phyloP scores from a whole-genome alignment of 2,888 invertebrate genomes.

The Drosophila meridiana region DNA sequence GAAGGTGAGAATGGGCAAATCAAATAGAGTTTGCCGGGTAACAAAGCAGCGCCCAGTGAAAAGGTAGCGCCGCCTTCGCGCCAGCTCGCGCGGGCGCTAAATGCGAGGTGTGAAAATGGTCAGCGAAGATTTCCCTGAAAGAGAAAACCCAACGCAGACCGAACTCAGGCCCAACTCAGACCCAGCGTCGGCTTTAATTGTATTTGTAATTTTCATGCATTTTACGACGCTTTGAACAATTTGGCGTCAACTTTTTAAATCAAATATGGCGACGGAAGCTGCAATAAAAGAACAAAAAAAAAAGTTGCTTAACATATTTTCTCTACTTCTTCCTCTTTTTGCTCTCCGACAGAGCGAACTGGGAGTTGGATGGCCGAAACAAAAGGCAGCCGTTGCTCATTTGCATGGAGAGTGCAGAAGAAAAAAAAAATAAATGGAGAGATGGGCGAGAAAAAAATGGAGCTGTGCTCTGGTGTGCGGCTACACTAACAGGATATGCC shows the following conservation, averaged over 20 bases:
- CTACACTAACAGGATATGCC: constrained; percentile 82
- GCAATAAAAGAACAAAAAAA: neutral
- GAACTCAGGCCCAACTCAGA: neutral
- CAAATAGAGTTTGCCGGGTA: constrained; percentile 55
- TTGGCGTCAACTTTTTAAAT: constrained; percentile 76
- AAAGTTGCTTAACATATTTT: constrained; percentile 62
- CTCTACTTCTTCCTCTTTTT: neutral
- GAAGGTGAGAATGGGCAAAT: constrained; percentile 69
- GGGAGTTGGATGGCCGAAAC: constrained; percentile 52
- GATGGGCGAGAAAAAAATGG: neutral
- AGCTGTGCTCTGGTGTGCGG: constrained; percentile 34
- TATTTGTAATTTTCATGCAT: constrained; percentile 70
- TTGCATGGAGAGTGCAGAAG: constrained; percentile 55
- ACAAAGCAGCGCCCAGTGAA: constrained; percentile 70
- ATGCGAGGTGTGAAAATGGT: constrained; percentile 68
- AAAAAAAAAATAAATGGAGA: neutral
- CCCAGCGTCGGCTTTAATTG: constrained; percentile 60
- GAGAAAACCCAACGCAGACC: neutral
- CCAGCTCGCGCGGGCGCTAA: constrained; percentile 55
- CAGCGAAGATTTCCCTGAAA: constrained; percentile 50
- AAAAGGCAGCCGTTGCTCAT: constrained; percentile 76
- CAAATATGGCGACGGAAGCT: constrained; percentile 70
- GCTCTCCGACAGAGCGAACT: neutral
- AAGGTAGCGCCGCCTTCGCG: constrained; percentile 65
- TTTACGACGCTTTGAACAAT: constrained; percentile 67